Evolutionary conservation across 2,888 invertebrate genomes (phyloP), one percentile per base, ranked within the genome.

Genomic region (Epinotia nisella): DNA sequence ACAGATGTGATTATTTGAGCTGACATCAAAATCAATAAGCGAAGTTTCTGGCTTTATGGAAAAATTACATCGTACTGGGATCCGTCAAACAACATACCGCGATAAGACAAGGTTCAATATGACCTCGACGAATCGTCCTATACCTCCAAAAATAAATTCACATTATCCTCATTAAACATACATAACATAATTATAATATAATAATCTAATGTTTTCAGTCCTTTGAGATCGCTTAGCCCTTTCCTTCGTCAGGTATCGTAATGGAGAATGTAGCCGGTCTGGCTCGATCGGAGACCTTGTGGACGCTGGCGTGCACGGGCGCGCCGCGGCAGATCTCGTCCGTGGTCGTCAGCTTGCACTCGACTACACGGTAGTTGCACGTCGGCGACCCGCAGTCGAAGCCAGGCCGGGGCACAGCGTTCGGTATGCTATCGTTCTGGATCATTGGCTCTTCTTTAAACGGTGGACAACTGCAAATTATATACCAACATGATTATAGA

Each of bases 231-330:
- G 39, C 45, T 89, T 93, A 93, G 79, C 94, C 94, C 78, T 94
- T 94, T 60, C 94, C 94, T 78, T 95, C 94, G 70, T 94, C 87
- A 0, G 95, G 95, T 86, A 95, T 91, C 75, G 94, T 90, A 81
- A 95, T 94, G 24, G 95, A 94, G 75, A 95, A 95, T 35, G 95
- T 94, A 78, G 94, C 92, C 55, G 92, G 90, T 82, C 87, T 83
- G 15, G 78, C 78, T 55, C 82, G 85, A 79, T 87, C 85, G 75
- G 84, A 83, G 80, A 80, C 78, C 78, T 76, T 82, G 76, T 84
- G 84, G 72, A 83, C 79, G 78, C 79, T 84, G 61, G 83, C 77
- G 70, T 82, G 80, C 15, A 76, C 77, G 3, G 85, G 82, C 10
- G 81, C 82, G 76, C 81, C 82, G 73, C 87, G 87, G 62, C 82